Evolutionary conservation across 1,140 invertebrate species (phyloP).

Genomic region (Cardiocondyla obscurior): DNA sequence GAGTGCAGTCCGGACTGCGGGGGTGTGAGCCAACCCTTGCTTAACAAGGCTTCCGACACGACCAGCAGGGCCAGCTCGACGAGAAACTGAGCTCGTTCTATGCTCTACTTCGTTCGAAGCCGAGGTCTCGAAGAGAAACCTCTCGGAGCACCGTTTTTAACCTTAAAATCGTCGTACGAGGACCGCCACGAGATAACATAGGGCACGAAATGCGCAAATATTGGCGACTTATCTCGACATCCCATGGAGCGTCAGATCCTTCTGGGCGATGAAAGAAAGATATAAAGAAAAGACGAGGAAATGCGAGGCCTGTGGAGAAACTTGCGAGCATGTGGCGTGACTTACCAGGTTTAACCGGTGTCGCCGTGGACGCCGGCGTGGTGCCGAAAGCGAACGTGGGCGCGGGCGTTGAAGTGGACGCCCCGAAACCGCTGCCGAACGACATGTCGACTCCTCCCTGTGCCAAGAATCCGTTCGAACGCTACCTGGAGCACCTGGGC

Average conservation of each 20-base stretch:
- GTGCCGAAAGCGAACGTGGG: conserved; percentile 78
- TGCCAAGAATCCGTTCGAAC: background rate
- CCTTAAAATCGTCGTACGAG: conserved; percentile 1
- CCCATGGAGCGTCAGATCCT: too few relatives aligned
- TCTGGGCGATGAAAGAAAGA: too few relatives aligned
- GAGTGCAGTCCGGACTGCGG: conserved; percentile 74
- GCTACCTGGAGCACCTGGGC: background rate
- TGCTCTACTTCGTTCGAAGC: background rate
- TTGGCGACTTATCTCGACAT: too few relatives aligned
- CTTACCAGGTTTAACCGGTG: conserved; percentile 79
- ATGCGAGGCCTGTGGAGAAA: background rate
- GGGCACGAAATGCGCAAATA: background rate
- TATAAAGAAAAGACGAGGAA: background rate
- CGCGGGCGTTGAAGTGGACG: conserved; percentile 71
- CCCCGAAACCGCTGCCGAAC: conserved; percentile 78
- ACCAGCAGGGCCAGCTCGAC: conserved; percentile 35
- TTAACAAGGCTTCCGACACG: conserved; percentile 68
- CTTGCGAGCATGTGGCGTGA: conserved; percentile 13
- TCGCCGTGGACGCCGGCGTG: conserved; percentile 72
- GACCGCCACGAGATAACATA: background rate
- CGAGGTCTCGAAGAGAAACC: background rate
- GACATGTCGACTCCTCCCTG: conserved; percentile 74
- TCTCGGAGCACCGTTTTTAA: background rate
- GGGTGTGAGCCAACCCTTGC: conserved; percentile 73
- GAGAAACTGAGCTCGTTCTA: conserved; percentile 44